Percentiles rank a stretch among this genome's conserved stretches.
Conservation (phyloP, 2,113 vertebrate genomes). For the Ia io region DNA sequence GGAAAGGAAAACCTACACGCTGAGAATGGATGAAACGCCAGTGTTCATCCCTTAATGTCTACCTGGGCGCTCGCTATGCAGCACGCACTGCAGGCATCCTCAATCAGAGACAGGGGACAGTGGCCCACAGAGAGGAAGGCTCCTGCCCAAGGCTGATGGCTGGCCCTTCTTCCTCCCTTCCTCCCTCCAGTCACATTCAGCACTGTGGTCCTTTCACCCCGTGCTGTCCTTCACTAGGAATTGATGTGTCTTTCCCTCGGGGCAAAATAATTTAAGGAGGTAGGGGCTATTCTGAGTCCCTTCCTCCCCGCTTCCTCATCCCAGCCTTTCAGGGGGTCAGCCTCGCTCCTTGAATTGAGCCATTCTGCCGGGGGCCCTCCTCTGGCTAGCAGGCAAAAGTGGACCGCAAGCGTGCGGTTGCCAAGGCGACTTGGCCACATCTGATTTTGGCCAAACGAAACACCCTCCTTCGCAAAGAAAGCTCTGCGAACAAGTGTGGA, state of each 20-base stretch:
- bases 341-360: background rate
- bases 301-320: too few relatives aligned
- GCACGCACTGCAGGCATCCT: background rate
- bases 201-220: background rate
- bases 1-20: rapidly evolving
- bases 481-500: background rate
- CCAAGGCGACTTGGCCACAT: background rate
- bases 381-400: background rate
- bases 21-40: rapidly evolving
- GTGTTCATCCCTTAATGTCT: rapidly evolving
- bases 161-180: background rate
- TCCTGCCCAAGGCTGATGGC: background rate
- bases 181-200: background rate
- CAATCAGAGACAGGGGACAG: rapidly evolving
- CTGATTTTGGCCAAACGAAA: background rate
- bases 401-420: background rate
- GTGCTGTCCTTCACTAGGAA: background rate
- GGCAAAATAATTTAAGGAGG: background rate
- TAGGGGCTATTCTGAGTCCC: background rate
- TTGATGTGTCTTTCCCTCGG: background rate
- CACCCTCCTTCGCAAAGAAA: background rate
- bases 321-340: background rate
- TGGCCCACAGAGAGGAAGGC: background rate
- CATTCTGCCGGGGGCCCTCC: background rate
- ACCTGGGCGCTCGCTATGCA: rapidly evolving